Conservation (phyloP, 2,888 invertebrate species). For the Girardia tigrina region DNA sequence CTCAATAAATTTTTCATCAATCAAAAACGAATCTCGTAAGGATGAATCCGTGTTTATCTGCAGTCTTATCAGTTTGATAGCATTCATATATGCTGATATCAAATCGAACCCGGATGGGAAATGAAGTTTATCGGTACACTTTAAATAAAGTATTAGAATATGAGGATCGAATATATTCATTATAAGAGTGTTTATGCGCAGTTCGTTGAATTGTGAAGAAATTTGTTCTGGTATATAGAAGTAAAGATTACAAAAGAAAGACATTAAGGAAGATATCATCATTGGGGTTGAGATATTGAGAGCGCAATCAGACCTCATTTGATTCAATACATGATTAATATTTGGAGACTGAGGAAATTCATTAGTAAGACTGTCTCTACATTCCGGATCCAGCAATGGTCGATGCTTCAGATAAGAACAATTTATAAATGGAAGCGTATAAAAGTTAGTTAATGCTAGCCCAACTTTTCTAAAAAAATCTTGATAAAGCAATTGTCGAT, state of each 20-base stretch:
- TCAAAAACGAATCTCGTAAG: conserved; percentile 7
- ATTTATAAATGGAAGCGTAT: conserved; percentile 6
- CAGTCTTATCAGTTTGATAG: background rate
- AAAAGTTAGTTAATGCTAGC: background rate
- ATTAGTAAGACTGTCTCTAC: background rate
- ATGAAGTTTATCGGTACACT: background rate
- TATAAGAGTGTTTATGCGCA: conserved; percentile 13
- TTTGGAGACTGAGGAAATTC: background rate
- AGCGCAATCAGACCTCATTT: background rate
- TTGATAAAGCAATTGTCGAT: background rate
- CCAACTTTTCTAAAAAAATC: conserved; percentile 12
- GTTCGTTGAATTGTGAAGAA: background rate
- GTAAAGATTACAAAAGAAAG: background rate
- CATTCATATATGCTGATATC: background rate
- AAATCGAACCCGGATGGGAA: background rate
- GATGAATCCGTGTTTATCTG: background rate
- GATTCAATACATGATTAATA: background rate
- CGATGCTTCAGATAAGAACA: background rate
- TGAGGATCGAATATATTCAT: conserved; percentile 25
- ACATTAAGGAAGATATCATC: background rate
- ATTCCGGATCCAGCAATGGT: background rate
- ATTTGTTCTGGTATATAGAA: background rate
- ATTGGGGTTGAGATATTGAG: background rate
- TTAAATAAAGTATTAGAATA: background rate
- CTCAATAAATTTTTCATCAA: background rate